Conservation (phyloP, 2,888 invertebrate genomes). For the Nemurella pictetii region DNA sequence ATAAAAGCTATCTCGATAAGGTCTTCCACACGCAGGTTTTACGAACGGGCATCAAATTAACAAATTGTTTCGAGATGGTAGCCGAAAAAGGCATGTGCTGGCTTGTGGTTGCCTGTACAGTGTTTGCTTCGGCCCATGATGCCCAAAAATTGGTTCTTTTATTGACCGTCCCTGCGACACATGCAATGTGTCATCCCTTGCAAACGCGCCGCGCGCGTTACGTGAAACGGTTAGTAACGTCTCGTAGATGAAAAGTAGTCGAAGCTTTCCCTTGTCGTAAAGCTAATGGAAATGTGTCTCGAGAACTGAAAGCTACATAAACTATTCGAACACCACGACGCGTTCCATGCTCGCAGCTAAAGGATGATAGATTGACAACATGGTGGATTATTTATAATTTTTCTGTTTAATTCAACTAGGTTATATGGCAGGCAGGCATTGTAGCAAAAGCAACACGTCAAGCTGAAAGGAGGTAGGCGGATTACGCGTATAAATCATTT, state of each 20-base stretch:
- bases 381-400: conserved; percentile 29
- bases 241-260: conserved; percentile 23
- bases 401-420: conserved; percentile 8
- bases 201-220: not conserved
- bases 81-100: too few species aligned
- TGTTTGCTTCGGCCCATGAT: too few species aligned
- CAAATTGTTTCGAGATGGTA: too few species aligned
- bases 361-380: conserved; percentile 31
- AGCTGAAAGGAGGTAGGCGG: not conserved
- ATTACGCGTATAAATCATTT: conserved; percentile 15
- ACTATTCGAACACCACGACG: conserved; percentile 16
- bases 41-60: too few species aligned
- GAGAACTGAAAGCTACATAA: conserved; percentile 28
- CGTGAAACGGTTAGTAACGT: conserved; percentile 8
- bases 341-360: not conserved
- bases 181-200: not conserved
- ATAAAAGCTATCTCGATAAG: too few species aligned
- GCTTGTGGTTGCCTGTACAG: too few species aligned
- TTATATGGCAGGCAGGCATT: not conserved
- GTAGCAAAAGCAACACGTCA: not conserved
- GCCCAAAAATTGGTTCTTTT: too few species aligned
- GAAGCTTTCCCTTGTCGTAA: conserved; percentile 22
- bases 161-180: too few species aligned
- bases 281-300: conserved; percentile 32
- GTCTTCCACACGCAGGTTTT: too few species aligned